Evolutionary conservation across 2,113 vertebrate genomes (phyloP).

Genomic region (Sphaerodactylus townsendi): DNA sequence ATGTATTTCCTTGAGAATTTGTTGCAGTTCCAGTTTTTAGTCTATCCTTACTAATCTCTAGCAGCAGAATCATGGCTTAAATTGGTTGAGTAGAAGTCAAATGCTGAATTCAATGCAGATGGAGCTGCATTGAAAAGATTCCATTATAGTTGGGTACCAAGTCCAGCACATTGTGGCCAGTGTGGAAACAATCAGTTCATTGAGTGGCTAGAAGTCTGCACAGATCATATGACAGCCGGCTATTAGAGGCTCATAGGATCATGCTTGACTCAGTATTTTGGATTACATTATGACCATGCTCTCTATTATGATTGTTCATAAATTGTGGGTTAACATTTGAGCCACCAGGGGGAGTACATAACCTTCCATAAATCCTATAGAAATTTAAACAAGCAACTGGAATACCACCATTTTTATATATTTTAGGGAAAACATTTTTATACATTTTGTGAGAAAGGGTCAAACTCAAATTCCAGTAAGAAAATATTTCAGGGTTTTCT

Average conservation of each 20-base stretch:
- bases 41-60: neutral
- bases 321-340: neutral
- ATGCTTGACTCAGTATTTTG: rapidly evolving
- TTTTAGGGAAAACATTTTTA: neutral
- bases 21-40: neutral
- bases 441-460: neutral
- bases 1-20: neutral
- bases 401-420: too few species aligned
- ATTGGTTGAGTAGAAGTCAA: too few species aligned
- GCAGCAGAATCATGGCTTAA: neutral
- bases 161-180: neutral
- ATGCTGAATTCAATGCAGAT: neutral
- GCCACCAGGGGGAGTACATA: conserved; percentile 44
- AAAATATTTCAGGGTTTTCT: neutral
- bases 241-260: neutral
- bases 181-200: neutral
- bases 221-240: neutral
- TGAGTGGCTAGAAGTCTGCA: neutral
- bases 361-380: neutral
- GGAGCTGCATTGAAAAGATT: neutral
- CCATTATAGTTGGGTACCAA: neutral
- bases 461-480: neutral
- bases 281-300: rapidly evolving
- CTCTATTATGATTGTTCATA: neutral
- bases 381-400: neutral